A percentile compares a stretch with the other conserved stretches of the same genome.
Evolutionary conservation across 2,113 vertebrate genomes (phyloP).

Genomic region (Terrapene triunguis): DNA sequence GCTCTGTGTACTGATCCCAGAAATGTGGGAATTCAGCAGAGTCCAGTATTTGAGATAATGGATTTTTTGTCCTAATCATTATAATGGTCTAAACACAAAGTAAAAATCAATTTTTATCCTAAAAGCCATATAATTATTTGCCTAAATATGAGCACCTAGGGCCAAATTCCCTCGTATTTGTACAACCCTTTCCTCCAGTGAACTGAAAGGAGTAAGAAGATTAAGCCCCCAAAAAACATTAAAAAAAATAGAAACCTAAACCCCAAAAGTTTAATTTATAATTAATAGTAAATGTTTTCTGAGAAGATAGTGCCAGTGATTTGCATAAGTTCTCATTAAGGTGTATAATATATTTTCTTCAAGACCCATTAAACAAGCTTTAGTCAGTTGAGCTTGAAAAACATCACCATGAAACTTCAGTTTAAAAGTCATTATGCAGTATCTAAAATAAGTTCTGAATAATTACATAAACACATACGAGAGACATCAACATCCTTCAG

Average conservation of each 20-base stretch:
- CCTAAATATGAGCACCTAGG: not conserved
- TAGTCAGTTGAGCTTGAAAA: slow-evolving; percentile 68
- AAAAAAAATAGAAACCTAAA: slow-evolving; percentile 7
- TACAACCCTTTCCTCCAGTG: not conserved
- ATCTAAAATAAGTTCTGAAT: slow-evolving; percentile 58
- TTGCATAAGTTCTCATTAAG: slow-evolving; percentile 77
- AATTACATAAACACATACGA: not conserved
- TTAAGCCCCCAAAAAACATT: not conserved
- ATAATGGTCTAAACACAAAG: not conserved
- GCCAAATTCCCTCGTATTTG: not conserved
- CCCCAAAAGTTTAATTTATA: slow-evolving; percentile 54
- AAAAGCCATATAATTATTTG: not conserved
- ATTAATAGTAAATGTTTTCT: slow-evolving; percentile 69
- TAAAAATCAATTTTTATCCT: not conserved
- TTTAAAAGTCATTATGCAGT: slow-evolving; percentile 58
- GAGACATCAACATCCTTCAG: slow-evolving; percentile 22
- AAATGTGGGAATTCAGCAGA: not conserved
- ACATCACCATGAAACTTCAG: slow-evolving; percentile 44
- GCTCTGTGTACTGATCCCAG: not conserved
- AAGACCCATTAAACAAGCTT: slow-evolving; percentile 60
- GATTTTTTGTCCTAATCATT: not conserved
- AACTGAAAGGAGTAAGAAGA: not conserved
- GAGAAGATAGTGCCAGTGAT: slow-evolving; percentile 50
- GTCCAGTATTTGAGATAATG: not conserved
- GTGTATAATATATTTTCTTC: slow-evolving; percentile 65